A percentile compares a stretch with the other conserved stretches of the same genome.
Evolutionary conservation across 2,888 invertebrate genomes (phyloP).

Genomic region (Leptinotarsa tumamoca): DNA sequence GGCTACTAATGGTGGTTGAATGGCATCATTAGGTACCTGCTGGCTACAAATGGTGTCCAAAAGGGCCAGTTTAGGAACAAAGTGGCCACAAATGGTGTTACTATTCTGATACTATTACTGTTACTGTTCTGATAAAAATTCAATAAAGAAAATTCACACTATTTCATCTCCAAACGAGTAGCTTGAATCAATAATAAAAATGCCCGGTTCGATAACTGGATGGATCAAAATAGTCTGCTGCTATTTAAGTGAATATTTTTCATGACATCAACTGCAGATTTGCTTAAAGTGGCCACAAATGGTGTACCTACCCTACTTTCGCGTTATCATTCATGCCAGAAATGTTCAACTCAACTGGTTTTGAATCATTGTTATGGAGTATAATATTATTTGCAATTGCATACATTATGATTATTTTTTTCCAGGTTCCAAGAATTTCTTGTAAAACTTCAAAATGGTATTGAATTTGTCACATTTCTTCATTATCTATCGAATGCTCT

Average conservation of each 20-base stretch:
- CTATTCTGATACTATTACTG: too few relatives aligned
- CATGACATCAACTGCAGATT: not conserved
- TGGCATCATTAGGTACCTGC: constrained; percentile 12
- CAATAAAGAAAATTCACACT: not conserved
- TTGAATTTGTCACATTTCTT: too few relatives aligned
- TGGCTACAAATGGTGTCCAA: constrained; percentile 17
- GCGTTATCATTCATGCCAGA: too few relatives aligned
- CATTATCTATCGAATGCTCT: too few relatives aligned
- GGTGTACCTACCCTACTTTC: not conserved
- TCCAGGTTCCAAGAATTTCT: too few relatives aligned
- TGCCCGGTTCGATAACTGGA: constrained; percentile 4
- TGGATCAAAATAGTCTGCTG: not conserved
- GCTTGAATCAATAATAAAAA: constrained; percentile 8
- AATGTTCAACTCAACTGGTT: too few relatives aligned
- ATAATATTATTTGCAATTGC: too few relatives aligned
- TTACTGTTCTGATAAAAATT: not conserved
- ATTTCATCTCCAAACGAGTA: not conserved
- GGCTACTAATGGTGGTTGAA: constrained; percentile 13
- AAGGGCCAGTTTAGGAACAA: not conserved
- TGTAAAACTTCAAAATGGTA: too few relatives aligned
- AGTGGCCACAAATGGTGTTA: too few relatives aligned
- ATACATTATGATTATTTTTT: too few relatives aligned
- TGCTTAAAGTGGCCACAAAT: not conserved
- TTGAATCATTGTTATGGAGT: too few relatives aligned
- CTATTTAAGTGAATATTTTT: not conserved